Percentiles rank a stretch among this genome's conserved stretches.
These are phyloP conservation scores for Meta bourneti DNA, from an alignment of 2,888 invertebrate species.

Conservation along the genomic window DNA sequence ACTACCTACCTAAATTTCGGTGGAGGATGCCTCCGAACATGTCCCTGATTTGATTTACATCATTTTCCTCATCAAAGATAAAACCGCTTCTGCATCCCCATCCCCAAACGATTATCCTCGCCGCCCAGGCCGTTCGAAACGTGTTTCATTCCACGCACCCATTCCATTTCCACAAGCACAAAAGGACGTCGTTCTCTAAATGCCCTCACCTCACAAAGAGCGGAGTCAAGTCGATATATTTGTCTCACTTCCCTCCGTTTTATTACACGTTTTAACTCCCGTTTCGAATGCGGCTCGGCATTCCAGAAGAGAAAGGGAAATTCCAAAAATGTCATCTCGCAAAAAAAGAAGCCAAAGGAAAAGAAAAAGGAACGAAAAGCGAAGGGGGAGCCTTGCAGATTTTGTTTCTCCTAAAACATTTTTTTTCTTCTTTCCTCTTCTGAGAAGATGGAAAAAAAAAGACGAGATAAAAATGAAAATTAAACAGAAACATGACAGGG, in stretches of 20 bases:
- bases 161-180: not conserved
- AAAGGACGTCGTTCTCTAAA: not conserved
- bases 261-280: not conserved
- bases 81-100: too few relatives aligned
- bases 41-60: too few relatives aligned
- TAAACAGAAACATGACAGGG: conserved; percentile 20
- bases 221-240: not conserved
- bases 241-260: not conserved
- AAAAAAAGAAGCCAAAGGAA: not conserved
- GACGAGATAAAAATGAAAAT: conserved; percentile 8
- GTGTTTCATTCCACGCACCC: too few relatives aligned
- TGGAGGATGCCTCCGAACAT: too few relatives aligned
- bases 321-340: conserved; percentile 40
- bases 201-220: not conserved
- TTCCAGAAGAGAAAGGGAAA: not conserved
- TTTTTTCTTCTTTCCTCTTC: not conserved
- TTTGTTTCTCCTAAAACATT: conserved; percentile 22
- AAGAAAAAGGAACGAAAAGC: not conserved
- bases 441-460: not conserved
- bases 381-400: conserved; percentile 4
- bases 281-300: not conserved
- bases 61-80: too few relatives aligned
- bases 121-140: too few relatives aligned
- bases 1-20: too few relatives aligned
- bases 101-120: too few relatives aligned